Evolutionary conservation across 2,797 vertebrate genomes (phyloP), one percentile per base, ranked within the genome.

Genomic region (Hafferia zeledoni): DNA sequence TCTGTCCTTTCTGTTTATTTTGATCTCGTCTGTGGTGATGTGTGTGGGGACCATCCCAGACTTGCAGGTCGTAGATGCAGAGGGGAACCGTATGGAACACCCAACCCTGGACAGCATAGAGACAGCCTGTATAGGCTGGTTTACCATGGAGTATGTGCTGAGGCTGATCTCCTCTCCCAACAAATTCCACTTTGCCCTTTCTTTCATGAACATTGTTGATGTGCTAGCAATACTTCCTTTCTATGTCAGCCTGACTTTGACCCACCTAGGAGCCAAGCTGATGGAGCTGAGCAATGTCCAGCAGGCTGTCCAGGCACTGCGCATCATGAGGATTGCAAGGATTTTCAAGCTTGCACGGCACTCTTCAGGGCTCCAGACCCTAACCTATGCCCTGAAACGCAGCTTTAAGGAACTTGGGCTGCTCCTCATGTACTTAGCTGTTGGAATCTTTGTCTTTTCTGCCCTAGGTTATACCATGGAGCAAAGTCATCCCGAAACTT

Each of bases 401-500:
- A 99, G 99, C 97, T 99, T 99, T 68, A 99, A 99, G 90, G 99
- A 99, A 94, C 98, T 99, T 7, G 99, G 99, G 7, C 97, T 99
- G 80, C 98, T 99, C 59, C 99, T 99, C 82, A 99, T 99, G 99
- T 99, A 99, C 96, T 98, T 99, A 98, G 99, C 99, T 2, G 98
- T 99, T 81, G 99, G 99, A 17, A 99, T 99, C 95, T 99, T 99
- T 76, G 99, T 99, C 79, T 99, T 99, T 97, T 99, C 99, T 3
- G 99, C 99, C 25, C 97, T 99, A 71, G 99, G 98, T 82, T 99
- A 99, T 96, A 99, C 99, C 63, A 98, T 99, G 98, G 99, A 99
- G 96, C 99, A 99, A 94, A 99, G 98, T 78, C 99, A 99, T 91
- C 99, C 99, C 0, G 99, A 99, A 95, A 99, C 99, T 6, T 98